Base-by-base conservation (phyloP, 1,140 invertebrate species). In the Pentalonia nigronervosa region DNA sequence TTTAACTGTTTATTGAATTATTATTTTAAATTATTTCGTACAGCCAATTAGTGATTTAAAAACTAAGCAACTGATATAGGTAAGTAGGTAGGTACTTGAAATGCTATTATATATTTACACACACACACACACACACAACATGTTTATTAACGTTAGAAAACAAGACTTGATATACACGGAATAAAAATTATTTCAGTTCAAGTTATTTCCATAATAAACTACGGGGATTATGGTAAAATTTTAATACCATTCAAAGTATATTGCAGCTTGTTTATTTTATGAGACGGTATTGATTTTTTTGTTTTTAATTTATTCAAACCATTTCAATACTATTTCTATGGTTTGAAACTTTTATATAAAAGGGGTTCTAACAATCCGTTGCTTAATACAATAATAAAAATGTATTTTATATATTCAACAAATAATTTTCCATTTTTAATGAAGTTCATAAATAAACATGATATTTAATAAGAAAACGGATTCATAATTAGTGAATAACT, bases 261-360 rank as follows among this genome's bases (percentile, higher is more conserved):
- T n/a, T 34, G 36, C 53, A 34, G 53, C 36, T 90, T 90, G 89
- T 90, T 90, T 90, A 90, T 90, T 90, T 90, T 90, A 90, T 90
- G 89, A 90, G 53, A 90, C 89, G 36, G 89, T 90, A 90, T 90
- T 90, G 89, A 90, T 90, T 90, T 90, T 90, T 90, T 60, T 90
- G 25, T 88, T 88, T 88, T 88, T 56, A 89, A 90, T 90, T 90
- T 90, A 90, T 90, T 90, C 89, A 90, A 90, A 90, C 53, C 53
- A 45, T 90, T 90, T 90, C 89, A 67, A 90, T 90, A 60, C 89
- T 67, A 67, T 90, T 60, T 90, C 53, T 90, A 90, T 45, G 53
- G 89, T 67, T 60, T 60, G 56, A 89, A 89, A 89, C 88, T 90
- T 90, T 45, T 60, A 90, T 34, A 56, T 50, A 67, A 90, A 67